Evolutionary conservation across 2,797 vertebrate species (phyloP).

Genomic region (Gadopsis bispinosus): DNA sequence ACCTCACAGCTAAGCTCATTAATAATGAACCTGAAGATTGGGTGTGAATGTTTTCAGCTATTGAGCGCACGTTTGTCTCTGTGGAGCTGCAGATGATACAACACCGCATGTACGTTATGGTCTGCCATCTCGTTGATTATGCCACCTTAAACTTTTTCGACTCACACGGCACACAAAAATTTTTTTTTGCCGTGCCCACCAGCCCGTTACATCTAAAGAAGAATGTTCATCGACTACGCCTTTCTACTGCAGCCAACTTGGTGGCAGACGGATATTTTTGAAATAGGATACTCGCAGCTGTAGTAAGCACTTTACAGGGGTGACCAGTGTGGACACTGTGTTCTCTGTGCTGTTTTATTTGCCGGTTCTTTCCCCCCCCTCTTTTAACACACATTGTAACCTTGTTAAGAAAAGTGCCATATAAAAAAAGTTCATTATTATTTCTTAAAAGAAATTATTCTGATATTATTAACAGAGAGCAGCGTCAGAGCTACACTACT

Average conservation of each 20-base stretch:
- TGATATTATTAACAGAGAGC: constrained; percentile 1
- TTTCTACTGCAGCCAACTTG: constrained; percentile 2
- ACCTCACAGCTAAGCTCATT: constrained; percentile 21
- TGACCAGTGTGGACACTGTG: constrained; percentile 22
- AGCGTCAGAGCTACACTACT: constrained; percentile 5
- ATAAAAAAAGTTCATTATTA: too few relatives aligned
- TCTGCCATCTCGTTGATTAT: background rate
- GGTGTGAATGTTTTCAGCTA: constrained; percentile 16
- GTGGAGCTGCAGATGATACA: constrained; percentile 16
- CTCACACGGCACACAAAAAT: background rate
- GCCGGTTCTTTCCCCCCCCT: too few relatives aligned
- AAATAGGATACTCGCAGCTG: constrained; percentile 57
- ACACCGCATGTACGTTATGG: background rate
- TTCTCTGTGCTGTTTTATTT: too few relatives aligned
- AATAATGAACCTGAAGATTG: constrained; percentile 27
- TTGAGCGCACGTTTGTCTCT: constrained; percentile 9
- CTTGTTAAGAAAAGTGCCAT: too few relatives aligned
- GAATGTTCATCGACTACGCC: too few relatives aligned
- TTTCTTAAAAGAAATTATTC: too few relatives aligned
- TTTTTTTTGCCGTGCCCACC: background rate
- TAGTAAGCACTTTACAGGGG: constrained; percentile 46
- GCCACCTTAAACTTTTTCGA: background rate
- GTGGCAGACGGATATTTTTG: constrained; percentile 23
- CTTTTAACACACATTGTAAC: too few relatives aligned
- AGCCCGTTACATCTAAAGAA: background rate